Conservation (phyloP, 2,888 invertebrate species). For the Seladonia tumulorum region DNA sequence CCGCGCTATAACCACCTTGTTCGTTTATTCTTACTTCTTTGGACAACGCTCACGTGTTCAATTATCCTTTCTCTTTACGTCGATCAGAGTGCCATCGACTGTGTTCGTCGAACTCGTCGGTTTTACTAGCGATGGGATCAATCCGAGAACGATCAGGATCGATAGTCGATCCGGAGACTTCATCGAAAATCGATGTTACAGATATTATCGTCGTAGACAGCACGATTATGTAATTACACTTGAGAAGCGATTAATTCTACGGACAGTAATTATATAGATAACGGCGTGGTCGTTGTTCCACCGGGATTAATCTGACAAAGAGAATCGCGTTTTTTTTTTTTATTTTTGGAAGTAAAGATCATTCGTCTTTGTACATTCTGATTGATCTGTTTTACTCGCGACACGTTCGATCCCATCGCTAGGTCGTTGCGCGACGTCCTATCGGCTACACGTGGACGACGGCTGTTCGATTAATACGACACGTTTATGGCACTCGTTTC, state of each 20-base stretch:
- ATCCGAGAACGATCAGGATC: not conserved
- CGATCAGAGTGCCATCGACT: slow-evolving; percentile 38
- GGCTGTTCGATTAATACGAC: not conserved
- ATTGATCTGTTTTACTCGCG: not conserved
- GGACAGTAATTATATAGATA: not conserved
- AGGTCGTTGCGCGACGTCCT: not conserved
- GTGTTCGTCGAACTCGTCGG: not conserved
- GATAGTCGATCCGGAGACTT: not conserved
- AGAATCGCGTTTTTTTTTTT: not conserved
- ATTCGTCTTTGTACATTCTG: not conserved
- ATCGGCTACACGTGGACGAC: not conserved
- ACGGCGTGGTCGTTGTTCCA: not conserved
- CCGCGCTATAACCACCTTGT: slow-evolving; percentile 22
- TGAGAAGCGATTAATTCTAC: not conserved
- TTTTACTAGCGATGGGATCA: not conserved
- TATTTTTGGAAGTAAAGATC: not conserved
- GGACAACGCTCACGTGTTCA: slow-evolving; percentile 15
- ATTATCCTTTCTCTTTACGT: slow-evolving; percentile 13
- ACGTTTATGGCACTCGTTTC: slow-evolving; percentile 48
- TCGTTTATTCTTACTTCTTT: slow-evolving; percentile 10
- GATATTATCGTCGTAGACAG: not conserved
- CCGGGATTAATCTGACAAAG: not conserved
- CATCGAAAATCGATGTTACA: not conserved
- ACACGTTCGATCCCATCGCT: slow-evolving; percentile 7
- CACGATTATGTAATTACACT: not conserved